Percentiles rank a stretch among this genome's conserved stretches.
phyloP scores from a whole-genome alignment of 2,888 invertebrate species.

The Phaonia tiefii region DNA sequence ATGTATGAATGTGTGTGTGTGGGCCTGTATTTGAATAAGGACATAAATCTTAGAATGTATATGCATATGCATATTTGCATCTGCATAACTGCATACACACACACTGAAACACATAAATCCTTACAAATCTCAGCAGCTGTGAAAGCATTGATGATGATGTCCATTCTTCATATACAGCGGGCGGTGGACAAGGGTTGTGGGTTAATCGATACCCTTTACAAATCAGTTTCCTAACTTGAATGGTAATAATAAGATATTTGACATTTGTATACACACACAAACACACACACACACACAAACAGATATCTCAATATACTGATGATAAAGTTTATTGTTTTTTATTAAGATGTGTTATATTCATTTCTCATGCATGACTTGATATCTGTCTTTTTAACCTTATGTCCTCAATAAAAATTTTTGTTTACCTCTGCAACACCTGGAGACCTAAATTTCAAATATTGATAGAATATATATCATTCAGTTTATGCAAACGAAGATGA shows the following conservation, averaged over 20 bases:
- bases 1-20: not conserved
- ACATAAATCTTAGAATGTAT: not conserved
- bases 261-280: not conserved
- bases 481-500: too few species aligned
- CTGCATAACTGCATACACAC: conserved; percentile 8
- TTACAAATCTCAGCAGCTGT: not conserved
- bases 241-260: conserved; percentile 31
- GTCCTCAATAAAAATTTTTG: too few species aligned
- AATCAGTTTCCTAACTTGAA: not conserved
- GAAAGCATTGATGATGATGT: conserved; percentile 23
- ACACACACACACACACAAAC: not conserved
- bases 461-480: too few species aligned
- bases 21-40: not conserved
- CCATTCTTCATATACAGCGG: not conserved
- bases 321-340: not conserved
- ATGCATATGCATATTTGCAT: not conserved
- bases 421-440: too few species aligned
- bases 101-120: conserved; percentile 29
- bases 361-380: not conserved
- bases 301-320: not conserved
- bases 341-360: not conserved
- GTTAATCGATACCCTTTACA: not conserved
- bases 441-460: too few species aligned
- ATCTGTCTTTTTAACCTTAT: too few species aligned
- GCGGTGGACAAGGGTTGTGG: not conserved